These are phyloP conservation scores for Leptogaster cylindrica DNA, from an alignment of 2,888 invertebrate species.

Conservation along the genomic window DNA sequence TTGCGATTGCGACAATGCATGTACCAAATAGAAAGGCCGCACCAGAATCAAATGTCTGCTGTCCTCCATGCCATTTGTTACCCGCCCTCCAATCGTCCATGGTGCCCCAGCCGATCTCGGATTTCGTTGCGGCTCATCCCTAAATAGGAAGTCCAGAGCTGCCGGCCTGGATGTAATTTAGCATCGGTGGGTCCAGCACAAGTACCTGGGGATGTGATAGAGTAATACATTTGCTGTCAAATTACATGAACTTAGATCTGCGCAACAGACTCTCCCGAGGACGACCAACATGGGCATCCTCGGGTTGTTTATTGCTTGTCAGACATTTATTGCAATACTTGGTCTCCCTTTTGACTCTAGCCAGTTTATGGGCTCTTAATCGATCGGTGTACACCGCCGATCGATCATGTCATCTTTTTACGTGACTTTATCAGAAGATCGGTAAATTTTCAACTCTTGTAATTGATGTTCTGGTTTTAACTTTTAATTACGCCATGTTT, in stretches of 20 bases:
- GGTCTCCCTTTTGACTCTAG: slow-evolving; percentile 3
- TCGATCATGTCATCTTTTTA: slow-evolving; percentile 46
- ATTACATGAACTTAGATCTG: slow-evolving; percentile 49
- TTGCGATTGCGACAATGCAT: slow-evolving; percentile 10
- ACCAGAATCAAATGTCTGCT: slow-evolving; percentile 28
- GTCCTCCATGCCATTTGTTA: background rate
- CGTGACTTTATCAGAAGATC: slow-evolving; percentile 43
- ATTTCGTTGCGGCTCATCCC: slow-evolving; percentile 7
- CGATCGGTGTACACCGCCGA: slow-evolving; percentile 37
- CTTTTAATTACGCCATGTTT: slow-evolving; percentile 23
- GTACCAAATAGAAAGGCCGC: background rate
- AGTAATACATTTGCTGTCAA: slow-evolving; percentile 53
- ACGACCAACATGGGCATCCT: slow-evolving; percentile 48
- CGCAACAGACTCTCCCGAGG: slow-evolving; percentile 15
- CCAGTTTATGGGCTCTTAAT: slow-evolving; percentile 26
- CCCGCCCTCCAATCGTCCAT: background rate
- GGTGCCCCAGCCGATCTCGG: background rate
- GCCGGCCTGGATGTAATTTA: slow-evolving; percentile 37
- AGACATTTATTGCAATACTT: slow-evolving; percentile 49
- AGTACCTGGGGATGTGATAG: slow-evolving; percentile 47
- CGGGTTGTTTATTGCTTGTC: slow-evolving; percentile 51
- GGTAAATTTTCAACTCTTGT: slow-evolving; percentile 37
- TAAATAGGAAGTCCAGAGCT: slow-evolving; percentile 36
- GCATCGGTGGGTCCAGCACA: background rate
- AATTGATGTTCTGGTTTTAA: slow-evolving; percentile 43